Conservation (phyloP, 2,797 vertebrate genomes). For the Spea hammondii region DNA sequence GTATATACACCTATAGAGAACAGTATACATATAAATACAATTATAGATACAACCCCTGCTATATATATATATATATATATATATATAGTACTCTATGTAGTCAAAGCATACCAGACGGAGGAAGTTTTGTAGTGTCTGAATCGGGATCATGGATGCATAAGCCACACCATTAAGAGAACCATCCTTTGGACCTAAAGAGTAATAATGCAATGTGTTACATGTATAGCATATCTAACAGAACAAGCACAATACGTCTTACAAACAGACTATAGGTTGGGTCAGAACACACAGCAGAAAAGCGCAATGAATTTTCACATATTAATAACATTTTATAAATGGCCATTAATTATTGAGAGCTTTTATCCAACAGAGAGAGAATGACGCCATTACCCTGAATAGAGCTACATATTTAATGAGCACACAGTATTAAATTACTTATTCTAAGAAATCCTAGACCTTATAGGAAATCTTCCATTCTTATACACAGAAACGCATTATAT, state of each 20-base stretch:
- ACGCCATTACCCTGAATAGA: too few species aligned
- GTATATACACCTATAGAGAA: too few species aligned
- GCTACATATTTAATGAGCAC: too few species aligned
- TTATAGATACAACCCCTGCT: neutral
- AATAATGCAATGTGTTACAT: neutral
- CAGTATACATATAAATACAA: neutral
- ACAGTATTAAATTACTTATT: too few species aligned
- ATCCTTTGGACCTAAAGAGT: slow-evolving; percentile 79
- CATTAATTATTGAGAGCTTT: neutral
- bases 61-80: too few species aligned
- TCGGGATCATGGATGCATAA: slow-evolving; percentile 84
- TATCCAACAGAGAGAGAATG: neutral
- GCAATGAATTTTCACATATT: neutral
- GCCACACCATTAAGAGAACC: slow-evolving; percentile 84
- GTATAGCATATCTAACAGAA: neutral
- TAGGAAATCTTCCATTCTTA: neutral
- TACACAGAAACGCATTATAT: neutral
- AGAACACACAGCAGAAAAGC: neutral
- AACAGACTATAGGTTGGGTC: too few species aligned
- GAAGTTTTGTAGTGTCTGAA: slow-evolving; percentile 89
- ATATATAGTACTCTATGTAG: too few species aligned
- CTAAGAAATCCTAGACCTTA: neutral
- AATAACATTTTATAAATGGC: neutral
- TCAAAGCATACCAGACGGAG: slow-evolving; percentile 79
- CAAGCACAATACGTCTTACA: too few species aligned